Base-by-base conservation (phyloP, 2,888 invertebrate genomes). In the Coremacera marginata region DNA sequence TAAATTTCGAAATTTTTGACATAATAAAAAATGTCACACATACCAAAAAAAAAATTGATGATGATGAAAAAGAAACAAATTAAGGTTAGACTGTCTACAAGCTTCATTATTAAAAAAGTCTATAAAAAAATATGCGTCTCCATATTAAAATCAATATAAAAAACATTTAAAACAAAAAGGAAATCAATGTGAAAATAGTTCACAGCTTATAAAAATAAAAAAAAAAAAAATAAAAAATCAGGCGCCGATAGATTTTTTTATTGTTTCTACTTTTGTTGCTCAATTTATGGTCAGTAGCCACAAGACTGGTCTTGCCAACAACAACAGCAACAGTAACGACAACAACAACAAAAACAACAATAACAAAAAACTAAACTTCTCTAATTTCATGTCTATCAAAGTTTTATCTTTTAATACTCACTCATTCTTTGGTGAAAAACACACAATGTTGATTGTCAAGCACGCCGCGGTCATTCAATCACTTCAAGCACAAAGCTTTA, bases 391-490 rank as follows among this genome's bases (percentile, higher is more conserved):
- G 44, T 44, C 44, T 44, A 44, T 44, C 44, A 44, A 44, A 44
- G 44, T 44, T 44, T 44, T 44, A 44, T 44, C 44, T 44, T 44
- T 44, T 44, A 44, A 44, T 44, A 44, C 44, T 44, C 44, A 44
- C 14, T 44, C 44, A 44, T 60, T 55, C 55, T 27, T 5, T 22
- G 27, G 14, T 60, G 27, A 27, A 60, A 60, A 27, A 27, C 27
- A 27, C 11, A 60, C 60, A 60, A 60, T 27, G 14, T 5, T 27
- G 63, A 65, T 65, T 65, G 63, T 65, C 63, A 65, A 65, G 34
- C 63, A 31, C 25, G 25, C 27, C 25, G 25, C 31, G 34, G 25
- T 31, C 31, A 65, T 65, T 34, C 31, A 65, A 65, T 34, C 62
- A 60, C 60, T 60, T 25, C 60, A 65, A 65, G 25, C 63, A 65